These are phyloP conservation scores for Euplexia lucipara DNA, from an alignment of 2,888 invertebrate genomes.

Conservation along the genomic window DNA sequence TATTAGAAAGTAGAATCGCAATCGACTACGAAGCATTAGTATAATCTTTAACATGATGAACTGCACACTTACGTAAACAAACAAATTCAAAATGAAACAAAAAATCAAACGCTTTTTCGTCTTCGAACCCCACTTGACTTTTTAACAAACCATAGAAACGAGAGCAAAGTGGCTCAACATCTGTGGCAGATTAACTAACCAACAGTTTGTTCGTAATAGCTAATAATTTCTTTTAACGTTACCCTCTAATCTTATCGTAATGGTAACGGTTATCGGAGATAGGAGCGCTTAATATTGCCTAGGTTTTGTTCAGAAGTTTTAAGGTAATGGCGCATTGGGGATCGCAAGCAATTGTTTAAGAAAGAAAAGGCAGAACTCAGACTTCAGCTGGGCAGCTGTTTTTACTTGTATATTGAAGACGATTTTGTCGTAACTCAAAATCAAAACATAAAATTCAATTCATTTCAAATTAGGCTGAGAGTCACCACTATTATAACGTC, in stretches of 20 bases:
- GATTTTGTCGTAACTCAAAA: no score
- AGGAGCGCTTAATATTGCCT: slow-evolving; percentile 26
- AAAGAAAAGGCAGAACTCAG: background rate
- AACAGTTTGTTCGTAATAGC: slow-evolving; percentile 54
- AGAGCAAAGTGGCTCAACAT: slow-evolving; percentile 33
- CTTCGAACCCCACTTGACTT: slow-evolving; percentile 23
- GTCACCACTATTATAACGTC: no score
- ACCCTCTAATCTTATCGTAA: slow-evolving; percentile 54
- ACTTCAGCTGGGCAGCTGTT: no score
- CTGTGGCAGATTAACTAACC: slow-evolving; percentile 52
- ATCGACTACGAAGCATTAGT: no score
- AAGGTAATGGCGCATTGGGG: background rate
- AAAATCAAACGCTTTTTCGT: slow-evolving; percentile 15
- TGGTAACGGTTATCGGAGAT: slow-evolving; percentile 53
- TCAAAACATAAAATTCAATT: no score
- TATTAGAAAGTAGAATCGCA: no score
- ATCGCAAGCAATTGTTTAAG: background rate
- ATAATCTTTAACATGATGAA: no score
- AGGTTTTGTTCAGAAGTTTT: slow-evolving; percentile 35
- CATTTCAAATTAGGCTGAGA: no score
- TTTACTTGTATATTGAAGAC: no score
- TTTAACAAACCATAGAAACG: slow-evolving; percentile 16
- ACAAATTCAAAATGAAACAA: background rate
- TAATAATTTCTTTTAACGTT: slow-evolving; percentile 60
- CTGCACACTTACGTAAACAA: no score